Evolutionary conservation across 30 jellyfish, hydroid and myxozoan species (phyloP).

Genomic region (Chrysaora quinquecirrha): DNA sequence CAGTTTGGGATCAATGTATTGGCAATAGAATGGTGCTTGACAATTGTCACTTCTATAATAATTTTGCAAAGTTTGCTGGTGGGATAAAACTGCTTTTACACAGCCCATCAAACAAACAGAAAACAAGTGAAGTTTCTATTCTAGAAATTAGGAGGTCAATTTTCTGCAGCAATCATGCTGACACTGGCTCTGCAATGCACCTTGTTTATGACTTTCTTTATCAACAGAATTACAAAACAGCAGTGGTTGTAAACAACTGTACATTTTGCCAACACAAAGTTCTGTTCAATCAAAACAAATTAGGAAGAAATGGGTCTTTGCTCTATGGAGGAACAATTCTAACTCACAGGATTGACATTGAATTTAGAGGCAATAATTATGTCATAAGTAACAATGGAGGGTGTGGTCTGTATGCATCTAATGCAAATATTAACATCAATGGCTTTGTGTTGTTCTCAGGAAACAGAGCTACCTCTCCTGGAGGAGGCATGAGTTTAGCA

Average conservation of each 20-base stretch:
- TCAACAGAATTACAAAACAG: conserved; percentile 3
- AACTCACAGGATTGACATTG: conserved; percentile 61
- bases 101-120: not conserved
- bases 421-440: conserved; percentile 54
- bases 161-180: conserved; percentile 64
- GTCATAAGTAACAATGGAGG: conserved; percentile 40
- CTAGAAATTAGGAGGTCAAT: conserved; percentile 23
- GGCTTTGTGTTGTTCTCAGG: conserved; percentile 45
- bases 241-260: conserved; percentile 49
- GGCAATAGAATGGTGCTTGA: conserved; percentile 22
- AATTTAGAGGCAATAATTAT: conserved; percentile 49
- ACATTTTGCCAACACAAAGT: conserved; percentile 61
- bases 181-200: conserved; percentile 80
- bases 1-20: conserved; percentile 45
- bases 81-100: conserved; percentile 63
- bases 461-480: conserved; percentile 58
- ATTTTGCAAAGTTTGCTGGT: conserved; percentile 80
- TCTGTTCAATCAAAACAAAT: not conserved
- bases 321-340: conserved; percentile 75
- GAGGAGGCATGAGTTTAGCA: conserved; percentile 84
- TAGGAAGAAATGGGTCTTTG: conserved; percentile 31
- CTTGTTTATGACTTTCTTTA: conserved; percentile 8
- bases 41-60: conserved; percentile 14
- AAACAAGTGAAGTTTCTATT: not conserved
- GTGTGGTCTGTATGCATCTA: conserved; percentile 77